Base-by-base conservation (phyloP, 2,113 vertebrate genomes). In the Trogon surrucura region DNA sequence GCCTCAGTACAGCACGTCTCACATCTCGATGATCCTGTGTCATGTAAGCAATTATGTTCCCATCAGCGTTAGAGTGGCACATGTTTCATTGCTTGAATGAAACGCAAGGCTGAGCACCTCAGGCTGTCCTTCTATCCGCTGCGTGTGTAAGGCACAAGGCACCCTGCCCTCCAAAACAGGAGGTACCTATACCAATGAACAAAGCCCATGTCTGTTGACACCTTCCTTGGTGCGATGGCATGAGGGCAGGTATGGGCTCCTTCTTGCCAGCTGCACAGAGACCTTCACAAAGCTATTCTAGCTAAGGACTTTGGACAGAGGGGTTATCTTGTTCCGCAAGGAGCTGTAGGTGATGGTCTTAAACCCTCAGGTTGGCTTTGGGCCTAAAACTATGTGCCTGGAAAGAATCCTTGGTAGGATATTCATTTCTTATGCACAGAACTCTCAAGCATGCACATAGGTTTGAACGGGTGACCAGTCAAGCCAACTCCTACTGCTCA, bases 401-500 rank as follows among this genome's bases (percentile, higher is more conserved):
- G 50, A 57, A 87, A 80, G 5, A 72, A 44, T 38, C 16, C 17
- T 57, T 9, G 5, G 29, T 0, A 1, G 22, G 10, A 77, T 21
- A 14, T 30, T 23, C 5, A 16, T 53, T 77, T 80, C 34, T 72
- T 44, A 56, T 1, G 2, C 10, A 20, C 15, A 7, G 10, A 1
- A 2, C 27, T 72, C 51, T 45, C 27, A 51, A 34, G 38, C 6
- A 29, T 0, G 7, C 29, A n/a, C 30, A 34, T 3, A 26, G 13
- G 11, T 69, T 51, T 19, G 13, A 51, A 26, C 5, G 48, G 36
- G 12, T 41, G 45, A 50, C 34, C 64, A 41, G 36, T 16, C 36
- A 16, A 13, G 32, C 10, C 0, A 1, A 6, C 44, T 34, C 8
- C 44, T 54, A 5, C 29, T 47, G 19, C 26, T 44, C 15, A 4